Conservation (phyloP, 2,888 invertebrate genomes). For the Drosophila planitibia region DNA sequence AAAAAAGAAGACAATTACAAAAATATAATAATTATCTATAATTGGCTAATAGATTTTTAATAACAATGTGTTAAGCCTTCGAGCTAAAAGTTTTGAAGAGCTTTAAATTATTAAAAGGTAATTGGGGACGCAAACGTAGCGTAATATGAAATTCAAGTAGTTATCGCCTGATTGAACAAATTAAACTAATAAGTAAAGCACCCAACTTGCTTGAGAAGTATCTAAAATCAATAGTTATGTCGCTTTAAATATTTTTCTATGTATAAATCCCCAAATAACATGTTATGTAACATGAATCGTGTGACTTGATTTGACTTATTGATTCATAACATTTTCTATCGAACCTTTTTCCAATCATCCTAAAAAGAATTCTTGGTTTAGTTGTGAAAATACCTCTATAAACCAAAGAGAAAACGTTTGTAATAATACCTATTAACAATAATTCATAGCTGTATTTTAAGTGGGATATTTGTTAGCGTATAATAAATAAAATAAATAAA, state of each 20-base stretch:
- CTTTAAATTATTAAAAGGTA: neutral
- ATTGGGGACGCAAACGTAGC: neutral
- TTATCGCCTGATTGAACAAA: neutral
- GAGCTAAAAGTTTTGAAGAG: neutral
- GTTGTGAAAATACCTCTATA: neutral
- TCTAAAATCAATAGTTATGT: neutral
- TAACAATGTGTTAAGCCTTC: neutral
- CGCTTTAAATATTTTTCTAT: neutral
- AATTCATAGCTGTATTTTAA: neutral
- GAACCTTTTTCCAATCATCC: neutral
- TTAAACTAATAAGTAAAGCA: neutral
- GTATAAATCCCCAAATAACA: neutral
- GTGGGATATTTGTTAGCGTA: neutral
- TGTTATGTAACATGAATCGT: constrained; percentile 1
- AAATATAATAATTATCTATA: neutral
- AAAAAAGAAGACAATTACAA: neutral
- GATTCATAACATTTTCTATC: neutral
- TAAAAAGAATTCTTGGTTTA: neutral
- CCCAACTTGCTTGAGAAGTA: no score
- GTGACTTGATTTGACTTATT: neutral
- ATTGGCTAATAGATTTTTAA: neutral
- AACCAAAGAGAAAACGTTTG: neutral
- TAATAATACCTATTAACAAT: neutral
- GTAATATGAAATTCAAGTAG: neutral
- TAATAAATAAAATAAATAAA: neutral